Evolutionary conservation across 2,113 vertebrate species (phyloP).

Genomic region (Tachycineta bicolor): DNA sequence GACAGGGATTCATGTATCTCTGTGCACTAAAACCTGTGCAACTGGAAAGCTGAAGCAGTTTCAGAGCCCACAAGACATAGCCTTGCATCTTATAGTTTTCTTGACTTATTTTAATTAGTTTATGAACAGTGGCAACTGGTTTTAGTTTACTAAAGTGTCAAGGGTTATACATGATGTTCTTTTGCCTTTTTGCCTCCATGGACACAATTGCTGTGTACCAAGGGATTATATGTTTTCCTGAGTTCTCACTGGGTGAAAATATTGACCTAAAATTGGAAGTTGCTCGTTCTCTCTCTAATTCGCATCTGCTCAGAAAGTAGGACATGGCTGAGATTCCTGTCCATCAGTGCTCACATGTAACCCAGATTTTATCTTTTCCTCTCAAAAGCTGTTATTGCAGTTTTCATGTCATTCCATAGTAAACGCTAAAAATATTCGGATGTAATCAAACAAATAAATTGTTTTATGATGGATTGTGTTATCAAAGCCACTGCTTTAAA

Average conservation of each 20-base stretch:
- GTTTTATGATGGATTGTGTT: background rate
- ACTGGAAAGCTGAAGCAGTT: background rate
- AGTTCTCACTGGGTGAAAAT: constrained; percentile 45
- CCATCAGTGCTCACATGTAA: constrained; percentile 57
- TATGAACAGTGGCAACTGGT: background rate
- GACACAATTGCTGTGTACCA: background rate
- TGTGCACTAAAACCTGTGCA: background rate
- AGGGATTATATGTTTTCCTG: background rate
- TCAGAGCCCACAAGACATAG: background rate
- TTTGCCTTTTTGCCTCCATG: background rate
- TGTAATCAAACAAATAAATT: constrained; percentile 27
- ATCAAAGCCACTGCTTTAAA: constrained; percentile 12
- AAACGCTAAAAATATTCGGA: background rate
- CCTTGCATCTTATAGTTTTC: background rate
- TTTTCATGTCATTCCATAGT: constrained; percentile 16
- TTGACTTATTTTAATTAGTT: background rate
- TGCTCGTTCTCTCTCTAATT: constrained; percentile 33
- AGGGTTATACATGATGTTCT: background rate
- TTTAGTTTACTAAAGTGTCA: background rate
- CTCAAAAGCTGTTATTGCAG: constrained; percentile 41
- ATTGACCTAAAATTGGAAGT: constrained; percentile 54
- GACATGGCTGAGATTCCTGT: constrained; percentile 59
- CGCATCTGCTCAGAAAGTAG: constrained; percentile 60
- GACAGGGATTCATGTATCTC: background rate
- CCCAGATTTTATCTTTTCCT: constrained; percentile 61